Evolutionary conservation across 2,797 vertebrate genomes (phyloP).

Genomic region (Aldrovandia affinis): DNA sequence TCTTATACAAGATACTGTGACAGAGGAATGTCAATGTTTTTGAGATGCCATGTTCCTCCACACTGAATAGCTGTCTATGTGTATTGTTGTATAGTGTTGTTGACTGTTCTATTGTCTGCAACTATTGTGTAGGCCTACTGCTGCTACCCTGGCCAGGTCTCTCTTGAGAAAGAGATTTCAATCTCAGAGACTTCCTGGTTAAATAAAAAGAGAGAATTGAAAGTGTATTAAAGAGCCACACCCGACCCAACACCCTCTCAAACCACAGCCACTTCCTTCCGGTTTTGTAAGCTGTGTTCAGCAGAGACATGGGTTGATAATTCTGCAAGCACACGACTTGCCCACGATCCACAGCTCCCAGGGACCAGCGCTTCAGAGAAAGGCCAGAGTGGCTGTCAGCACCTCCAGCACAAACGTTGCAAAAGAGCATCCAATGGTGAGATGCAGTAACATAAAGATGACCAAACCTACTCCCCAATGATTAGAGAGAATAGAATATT

Average conservation of each 20-base stretch:
- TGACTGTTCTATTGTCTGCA: too few relatives aligned
- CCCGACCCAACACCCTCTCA: not conserved
- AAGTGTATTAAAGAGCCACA: not conserved
- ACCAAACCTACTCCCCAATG: not conserved
- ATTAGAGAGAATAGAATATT: too few relatives aligned
- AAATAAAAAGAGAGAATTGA: not conserved
- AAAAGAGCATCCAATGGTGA: not conserved
- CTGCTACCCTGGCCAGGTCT: too few relatives aligned
- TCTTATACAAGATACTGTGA: too few relatives aligned
- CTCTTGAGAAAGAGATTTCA: too few relatives aligned
- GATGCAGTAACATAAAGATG: not conserved
- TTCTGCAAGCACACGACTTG: not conserved
- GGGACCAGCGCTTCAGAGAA: not conserved
- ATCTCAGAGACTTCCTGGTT: too few relatives aligned
- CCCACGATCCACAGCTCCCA: not conserved
- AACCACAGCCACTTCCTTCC: not conserved
- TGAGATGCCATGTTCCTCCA: too few relatives aligned
- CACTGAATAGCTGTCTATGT: too few relatives aligned
- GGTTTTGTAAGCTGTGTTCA: not conserved
- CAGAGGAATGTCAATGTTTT: too few relatives aligned
- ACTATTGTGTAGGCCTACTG: too few relatives aligned
- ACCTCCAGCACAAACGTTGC: not conserved
- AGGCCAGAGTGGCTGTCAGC: not conserved
- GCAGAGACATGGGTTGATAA: not conserved
- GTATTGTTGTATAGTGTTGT: too few relatives aligned